These are phyloP conservation scores for Oligia fasciuncula DNA, from an alignment of 2,888 invertebrate genomes.

Conservation along the genomic window DNA sequence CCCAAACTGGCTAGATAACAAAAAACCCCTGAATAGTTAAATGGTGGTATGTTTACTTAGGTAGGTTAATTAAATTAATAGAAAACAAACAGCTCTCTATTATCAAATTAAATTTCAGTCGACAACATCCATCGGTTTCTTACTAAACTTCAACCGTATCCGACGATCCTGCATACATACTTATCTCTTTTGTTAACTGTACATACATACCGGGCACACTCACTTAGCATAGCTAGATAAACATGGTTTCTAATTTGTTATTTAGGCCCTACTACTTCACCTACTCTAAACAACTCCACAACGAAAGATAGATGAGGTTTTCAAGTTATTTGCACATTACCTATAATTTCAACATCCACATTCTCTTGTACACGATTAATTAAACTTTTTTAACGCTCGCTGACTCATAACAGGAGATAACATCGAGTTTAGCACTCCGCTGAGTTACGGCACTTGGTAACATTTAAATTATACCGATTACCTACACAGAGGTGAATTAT, in stretches of 20 bases:
- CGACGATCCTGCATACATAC: no score
- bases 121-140: no score
- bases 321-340: constrained; percentile 11
- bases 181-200: no score
- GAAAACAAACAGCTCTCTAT: no score
- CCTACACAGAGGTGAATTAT: constrained; percentile 14
- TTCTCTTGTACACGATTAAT: constrained; percentile 22
- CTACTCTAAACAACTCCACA: not conserved
- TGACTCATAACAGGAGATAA: constrained; percentile 38
- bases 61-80: no score
- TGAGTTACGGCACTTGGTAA: constrained; percentile 28
- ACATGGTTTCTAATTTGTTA: not conserved
- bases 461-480: constrained; percentile 37
- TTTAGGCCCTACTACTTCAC: not conserved
- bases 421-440: constrained; percentile 24
- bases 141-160: no score
- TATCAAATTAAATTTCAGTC: no score
- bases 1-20: not conserved
- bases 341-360: constrained; percentile 7
- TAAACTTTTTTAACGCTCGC: constrained; percentile 39
- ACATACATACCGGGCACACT: not conserved
- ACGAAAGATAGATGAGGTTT: not conserved
- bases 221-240: not conserved
- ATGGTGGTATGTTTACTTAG: no score
- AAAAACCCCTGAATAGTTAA: not conserved